Evolutionary conservation across 2,888 invertebrate genomes (phyloP).

Genomic region (Ferdinandea cuprea): DNA sequence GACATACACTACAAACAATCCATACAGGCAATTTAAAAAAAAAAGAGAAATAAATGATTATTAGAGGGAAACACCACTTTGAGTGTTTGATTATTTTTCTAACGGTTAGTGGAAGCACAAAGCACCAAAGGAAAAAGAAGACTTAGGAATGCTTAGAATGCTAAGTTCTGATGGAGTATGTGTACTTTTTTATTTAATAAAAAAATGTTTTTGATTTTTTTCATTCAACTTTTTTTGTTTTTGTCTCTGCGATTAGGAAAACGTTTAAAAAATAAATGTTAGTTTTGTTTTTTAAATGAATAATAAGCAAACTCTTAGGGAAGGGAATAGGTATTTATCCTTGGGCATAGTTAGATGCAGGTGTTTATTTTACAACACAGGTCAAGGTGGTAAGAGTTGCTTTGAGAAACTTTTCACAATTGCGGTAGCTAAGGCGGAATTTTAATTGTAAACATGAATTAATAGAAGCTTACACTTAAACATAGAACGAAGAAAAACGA

Average conservation of each 20-base stretch:
- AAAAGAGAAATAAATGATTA: conserved; percentile 66
- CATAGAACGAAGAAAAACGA: too few species aligned
- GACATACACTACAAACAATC: conserved; percentile 21
- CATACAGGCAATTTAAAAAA: conserved; percentile 56
- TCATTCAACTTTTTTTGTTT: conserved; percentile 5
- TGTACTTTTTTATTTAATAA: conserved; percentile 25
- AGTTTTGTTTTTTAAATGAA: not conserved
- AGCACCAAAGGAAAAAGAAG: conserved; percentile 11
- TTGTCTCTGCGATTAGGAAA: not conserved
- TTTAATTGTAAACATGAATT: too few species aligned
- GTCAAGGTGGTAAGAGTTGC: too few species aligned
- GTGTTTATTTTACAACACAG: too few species aligned
- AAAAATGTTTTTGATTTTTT: conserved; percentile 28
- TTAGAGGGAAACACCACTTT: conserved; percentile 48
- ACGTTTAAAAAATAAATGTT: conserved; percentile 1
- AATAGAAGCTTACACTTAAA: too few species aligned
- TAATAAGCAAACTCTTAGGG: not conserved
- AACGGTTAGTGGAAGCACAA: conserved; percentile 34
- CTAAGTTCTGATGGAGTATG: conserved; percentile 22
- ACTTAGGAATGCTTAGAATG: conserved; percentile 46
- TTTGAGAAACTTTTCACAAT: too few species aligned
- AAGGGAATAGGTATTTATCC: not conserved
- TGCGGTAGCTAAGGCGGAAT: too few species aligned
- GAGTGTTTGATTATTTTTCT: conserved; percentile 65
- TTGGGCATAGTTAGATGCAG: not conserved